Percentiles rank a stretch among this genome's conserved stretches.
Conservation (phyloP, 2,113 vertebrate genomes). For the human region DNA sequence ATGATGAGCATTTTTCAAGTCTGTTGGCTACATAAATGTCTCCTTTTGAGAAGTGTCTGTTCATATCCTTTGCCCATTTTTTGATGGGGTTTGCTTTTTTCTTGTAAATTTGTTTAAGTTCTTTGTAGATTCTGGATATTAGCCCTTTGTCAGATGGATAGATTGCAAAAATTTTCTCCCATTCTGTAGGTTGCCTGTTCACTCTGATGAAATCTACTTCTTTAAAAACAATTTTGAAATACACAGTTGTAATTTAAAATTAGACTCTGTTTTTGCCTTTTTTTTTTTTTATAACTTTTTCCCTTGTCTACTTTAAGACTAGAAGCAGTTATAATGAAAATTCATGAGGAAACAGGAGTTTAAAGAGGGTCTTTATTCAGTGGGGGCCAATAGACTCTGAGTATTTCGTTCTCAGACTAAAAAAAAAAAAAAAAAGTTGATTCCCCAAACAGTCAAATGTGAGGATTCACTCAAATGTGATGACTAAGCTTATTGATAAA, state of each 20-base stretch:
- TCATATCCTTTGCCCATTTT: too few species aligned
- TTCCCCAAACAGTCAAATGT: constrained; percentile 9
- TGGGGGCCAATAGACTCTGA: neutral
- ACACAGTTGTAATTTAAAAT: neutral
- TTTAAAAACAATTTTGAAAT: neutral
- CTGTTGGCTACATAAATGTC: too few species aligned
- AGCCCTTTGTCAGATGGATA: too few species aligned
- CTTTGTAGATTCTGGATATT: too few species aligned
- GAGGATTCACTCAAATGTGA: neutral
- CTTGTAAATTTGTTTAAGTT: too few species aligned
- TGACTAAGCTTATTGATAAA: neutral
- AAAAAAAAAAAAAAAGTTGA: neutral
- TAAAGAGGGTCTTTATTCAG: neutral
- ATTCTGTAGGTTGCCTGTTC: too few species aligned
- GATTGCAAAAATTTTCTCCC: too few species aligned
- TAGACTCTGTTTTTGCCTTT: neutral
- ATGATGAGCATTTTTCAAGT: too few species aligned
- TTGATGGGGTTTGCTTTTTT: too few species aligned
- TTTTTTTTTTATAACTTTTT: neutral
- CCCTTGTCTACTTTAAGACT: neutral
- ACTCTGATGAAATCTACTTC: neutral
- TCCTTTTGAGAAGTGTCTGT: too few species aligned
- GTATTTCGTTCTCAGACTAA: neutral
- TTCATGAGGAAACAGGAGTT: neutral
- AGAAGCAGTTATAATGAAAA: constrained; percentile 17